A percentile compares a stretch with the other conserved stretches of the same genome.
Evolutionary conservation across 2,113 vertebrate species (phyloP).

Genomic region (Erythrocercus mccallii): DNA sequence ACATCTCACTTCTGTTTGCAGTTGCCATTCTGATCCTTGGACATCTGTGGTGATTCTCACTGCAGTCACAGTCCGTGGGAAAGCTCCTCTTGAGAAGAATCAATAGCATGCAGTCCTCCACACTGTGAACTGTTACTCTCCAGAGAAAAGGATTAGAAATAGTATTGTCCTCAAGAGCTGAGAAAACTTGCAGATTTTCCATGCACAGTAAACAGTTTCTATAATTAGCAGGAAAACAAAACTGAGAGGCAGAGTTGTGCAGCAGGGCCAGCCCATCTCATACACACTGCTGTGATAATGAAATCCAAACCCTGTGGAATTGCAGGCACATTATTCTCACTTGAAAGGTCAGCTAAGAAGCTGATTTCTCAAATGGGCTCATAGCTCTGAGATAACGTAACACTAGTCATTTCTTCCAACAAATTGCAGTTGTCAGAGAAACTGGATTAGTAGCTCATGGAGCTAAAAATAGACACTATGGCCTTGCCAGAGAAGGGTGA

Average conservation of each 20-base stretch:
- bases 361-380: background rate
- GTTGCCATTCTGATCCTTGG: background rate
- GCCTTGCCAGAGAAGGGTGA: background rate
- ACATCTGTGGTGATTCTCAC: background rate
- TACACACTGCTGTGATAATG: background rate
- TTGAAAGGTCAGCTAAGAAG: conserved; percentile 43
- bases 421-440: conserved; percentile 7
- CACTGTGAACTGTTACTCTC: background rate
- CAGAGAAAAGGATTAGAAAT: conserved; percentile 26
- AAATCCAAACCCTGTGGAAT: conserved; percentile 18
- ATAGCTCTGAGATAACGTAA: background rate
- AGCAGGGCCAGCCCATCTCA: background rate
- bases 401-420: background rate
- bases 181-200: conserved; percentile 55
- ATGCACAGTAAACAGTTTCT: conserved; percentile 11
- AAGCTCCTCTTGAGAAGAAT: background rate
- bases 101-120: background rate
- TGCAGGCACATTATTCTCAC: background rate
- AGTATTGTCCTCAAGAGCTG: conserved; percentile 37
- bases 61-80: background rate
- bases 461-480: conserved; percentile 18
- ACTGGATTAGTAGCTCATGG: conserved; percentile 16
- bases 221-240: conserved; percentile 38
- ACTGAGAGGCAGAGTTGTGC: background rate
- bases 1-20: background rate